phyloP scores from a whole-genome alignment of 2,888 invertebrate species.

The Mythimna lalbum region DNA sequence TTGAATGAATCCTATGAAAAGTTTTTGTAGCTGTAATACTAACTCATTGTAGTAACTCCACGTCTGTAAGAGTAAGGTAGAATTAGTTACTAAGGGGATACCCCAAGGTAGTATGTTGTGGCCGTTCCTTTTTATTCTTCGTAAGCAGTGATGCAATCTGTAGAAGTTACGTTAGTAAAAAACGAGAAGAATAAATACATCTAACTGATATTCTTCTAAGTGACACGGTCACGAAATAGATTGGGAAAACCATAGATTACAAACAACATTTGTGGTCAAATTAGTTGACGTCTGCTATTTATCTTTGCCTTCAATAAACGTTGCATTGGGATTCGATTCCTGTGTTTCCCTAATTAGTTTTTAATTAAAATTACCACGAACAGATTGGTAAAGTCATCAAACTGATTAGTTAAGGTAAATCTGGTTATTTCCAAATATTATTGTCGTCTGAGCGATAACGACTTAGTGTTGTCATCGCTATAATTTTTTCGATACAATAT shows the following conservation, averaged over 20 bases:
- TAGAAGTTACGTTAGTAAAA: too few relatives aligned
- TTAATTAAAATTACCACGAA: conserved; percentile 19
- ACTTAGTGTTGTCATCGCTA: conserved; percentile 1
- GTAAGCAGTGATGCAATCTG: too few relatives aligned
- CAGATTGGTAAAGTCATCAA: conserved; percentile 22
- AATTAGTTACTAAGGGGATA: not conserved
- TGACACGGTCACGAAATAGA: not conserved
- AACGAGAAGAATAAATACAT: too few relatives aligned
- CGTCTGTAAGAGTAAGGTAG: too few relatives aligned
- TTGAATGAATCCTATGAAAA: not conserved
- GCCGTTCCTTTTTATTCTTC: not conserved
- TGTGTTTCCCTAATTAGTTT: conserved; percentile 17
- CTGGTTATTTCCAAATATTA: conserved; percentile 39
- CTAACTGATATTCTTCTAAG: not conserved
- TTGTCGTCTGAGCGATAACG: conserved; percentile 19
- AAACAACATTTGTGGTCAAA: not conserved
- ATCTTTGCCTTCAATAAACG: not conserved
- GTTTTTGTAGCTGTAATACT: not conserved
- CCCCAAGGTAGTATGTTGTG: conserved; percentile 22
- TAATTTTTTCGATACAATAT: conserved; percentile 29
- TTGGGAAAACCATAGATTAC: conserved; percentile 11
- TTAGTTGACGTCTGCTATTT: not conserved
- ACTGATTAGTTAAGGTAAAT: conserved; percentile 11
- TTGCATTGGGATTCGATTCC: not conserved
- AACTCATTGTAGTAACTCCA: too few relatives aligned